Conservation (phyloP, 2,113 vertebrate species). For the Strix uralensis region DNA sequence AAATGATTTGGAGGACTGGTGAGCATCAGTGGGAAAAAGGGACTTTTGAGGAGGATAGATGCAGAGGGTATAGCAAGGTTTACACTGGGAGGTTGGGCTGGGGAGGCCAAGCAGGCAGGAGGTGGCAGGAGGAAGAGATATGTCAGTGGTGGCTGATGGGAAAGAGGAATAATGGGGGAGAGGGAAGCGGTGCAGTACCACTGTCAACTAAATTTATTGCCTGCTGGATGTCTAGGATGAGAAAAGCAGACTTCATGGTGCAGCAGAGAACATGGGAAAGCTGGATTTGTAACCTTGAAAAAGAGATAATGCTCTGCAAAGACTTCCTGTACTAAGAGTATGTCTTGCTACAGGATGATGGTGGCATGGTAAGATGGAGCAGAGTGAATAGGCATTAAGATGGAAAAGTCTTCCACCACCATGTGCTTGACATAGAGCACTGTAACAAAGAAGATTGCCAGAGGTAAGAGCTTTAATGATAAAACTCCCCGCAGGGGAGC, state of each 20-base stretch:
- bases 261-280: not conserved
- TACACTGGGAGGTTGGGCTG: not conserved
- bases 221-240: not conserved
- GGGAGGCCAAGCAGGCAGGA: not conserved
- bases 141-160: not conserved
- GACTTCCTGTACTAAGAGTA: not conserved
- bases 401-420: not conserved
- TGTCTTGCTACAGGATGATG: not conserved
- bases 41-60: not conserved
- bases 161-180: not conserved
- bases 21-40: not conserved
- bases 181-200: not conserved
- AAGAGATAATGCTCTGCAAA: not conserved
- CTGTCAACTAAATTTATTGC: not conserved
- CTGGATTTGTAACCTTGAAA: not conserved
- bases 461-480: not conserved
- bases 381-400: not conserved
- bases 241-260: not conserved
- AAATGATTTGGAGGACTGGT: not conserved
- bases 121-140: not conserved
- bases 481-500: not conserved
- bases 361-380: not conserved
- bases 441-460: not conserved
- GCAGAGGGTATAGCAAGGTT: not conserved
- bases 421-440: not conserved